Conservation (phyloP, 2,113 vertebrate species). For the Agapornis roseicollis region DNA sequence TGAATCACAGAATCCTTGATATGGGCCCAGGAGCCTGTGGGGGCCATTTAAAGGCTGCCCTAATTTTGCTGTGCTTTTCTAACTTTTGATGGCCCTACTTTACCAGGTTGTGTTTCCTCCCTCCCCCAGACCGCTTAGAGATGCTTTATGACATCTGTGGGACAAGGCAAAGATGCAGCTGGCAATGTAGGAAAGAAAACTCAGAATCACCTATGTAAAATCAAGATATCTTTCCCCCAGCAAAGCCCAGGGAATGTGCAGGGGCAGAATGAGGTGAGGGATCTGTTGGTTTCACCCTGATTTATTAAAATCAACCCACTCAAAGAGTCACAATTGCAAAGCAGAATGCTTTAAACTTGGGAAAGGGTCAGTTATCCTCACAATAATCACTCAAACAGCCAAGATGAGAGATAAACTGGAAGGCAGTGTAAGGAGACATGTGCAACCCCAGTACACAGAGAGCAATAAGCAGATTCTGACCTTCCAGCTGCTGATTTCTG, state of each 20-base stretch:
- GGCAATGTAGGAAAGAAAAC: background rate
- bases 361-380: background rate
- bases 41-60: background rate
- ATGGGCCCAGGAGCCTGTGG: background rate
- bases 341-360: background rate
- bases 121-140: background rate
- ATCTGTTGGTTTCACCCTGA: background rate
- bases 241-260: background rate
- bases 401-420: background rate
- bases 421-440: background rate
- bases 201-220: background rate
- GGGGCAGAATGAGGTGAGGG: background rate
- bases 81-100: background rate
- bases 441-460: background rate
- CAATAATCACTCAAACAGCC: background rate
- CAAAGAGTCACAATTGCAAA: background rate
- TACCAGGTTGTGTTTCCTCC: background rate
- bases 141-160: background rate
- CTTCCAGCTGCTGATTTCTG: background rate
- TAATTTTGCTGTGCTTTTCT: background rate
- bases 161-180: background rate
- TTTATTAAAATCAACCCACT: background rate
- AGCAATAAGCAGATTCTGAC: background rate
- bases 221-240: accelerated
- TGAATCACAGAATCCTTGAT: background rate